Evolutionary conservation across 2,113 vertebrate genomes (phyloP).

Genomic region (Jaculus jaculus): DNA sequence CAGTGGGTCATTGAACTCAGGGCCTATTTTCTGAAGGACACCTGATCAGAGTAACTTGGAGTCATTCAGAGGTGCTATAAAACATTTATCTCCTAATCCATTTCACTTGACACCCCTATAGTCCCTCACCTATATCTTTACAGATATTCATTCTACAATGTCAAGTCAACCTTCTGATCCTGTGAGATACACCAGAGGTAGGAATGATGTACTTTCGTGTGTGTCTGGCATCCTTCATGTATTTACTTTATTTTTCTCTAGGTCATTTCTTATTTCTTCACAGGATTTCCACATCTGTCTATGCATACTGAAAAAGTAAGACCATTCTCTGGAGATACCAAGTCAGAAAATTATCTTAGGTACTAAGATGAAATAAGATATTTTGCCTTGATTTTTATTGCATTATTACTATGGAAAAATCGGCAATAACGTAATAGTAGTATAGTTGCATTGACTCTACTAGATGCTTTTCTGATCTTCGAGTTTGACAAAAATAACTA

Average conservation of each 20-base stretch:
- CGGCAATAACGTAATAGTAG: not conserved
- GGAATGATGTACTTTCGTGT: fast-evolving
- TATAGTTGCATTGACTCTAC: not conserved
- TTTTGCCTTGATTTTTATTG: not conserved
- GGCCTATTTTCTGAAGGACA: not conserved
- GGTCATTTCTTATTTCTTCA: not conserved
- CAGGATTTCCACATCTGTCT: not conserved
- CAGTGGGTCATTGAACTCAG: not conserved
- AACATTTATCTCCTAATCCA: no score
- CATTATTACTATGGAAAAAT: not conserved
- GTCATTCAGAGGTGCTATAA: not conserved
- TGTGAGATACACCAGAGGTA: not conserved
- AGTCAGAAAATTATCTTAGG: not conserved
- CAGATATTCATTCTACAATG: not conserved
- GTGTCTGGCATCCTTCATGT: no score
- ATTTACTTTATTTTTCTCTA: not conserved
- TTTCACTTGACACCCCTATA: no score
- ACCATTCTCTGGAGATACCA: not conserved
- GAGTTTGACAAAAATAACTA: not conserved
- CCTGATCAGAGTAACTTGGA: not conserved
- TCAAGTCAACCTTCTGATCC: not conserved
- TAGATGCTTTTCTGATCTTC: not conserved
- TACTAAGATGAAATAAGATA: not conserved
- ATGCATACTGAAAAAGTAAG: not conserved
- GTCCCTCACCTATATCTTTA: not conserved